Evolutionary conservation across 2,888 invertebrate genomes (phyloP).

Genomic region (Pachycephus smyrnensis): DNA sequence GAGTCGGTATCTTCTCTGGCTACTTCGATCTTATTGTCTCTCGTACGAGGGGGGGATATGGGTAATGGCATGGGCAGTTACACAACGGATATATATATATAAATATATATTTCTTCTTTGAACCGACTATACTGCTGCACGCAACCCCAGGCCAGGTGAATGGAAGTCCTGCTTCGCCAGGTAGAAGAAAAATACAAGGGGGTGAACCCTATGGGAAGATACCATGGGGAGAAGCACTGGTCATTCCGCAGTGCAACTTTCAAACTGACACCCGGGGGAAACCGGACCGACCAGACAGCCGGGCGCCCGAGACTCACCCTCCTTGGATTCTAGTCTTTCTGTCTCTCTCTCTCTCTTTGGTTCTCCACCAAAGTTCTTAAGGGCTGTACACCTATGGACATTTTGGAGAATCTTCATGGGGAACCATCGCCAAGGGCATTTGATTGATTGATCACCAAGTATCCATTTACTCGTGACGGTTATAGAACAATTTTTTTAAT

Average conservation of each 20-base stretch:
- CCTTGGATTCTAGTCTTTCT: background rate
- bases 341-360: background rate
- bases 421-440: no score
- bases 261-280: slow-evolving; percentile 48
- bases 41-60: no score
- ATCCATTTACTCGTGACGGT: no score
- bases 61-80: no score
- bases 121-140: background rate
- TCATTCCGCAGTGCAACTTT: slow-evolving; percentile 41
- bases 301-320: slow-evolving; percentile 46
- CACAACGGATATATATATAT: no score
- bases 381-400: background rate
- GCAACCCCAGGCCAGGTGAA: slow-evolving; percentile 5
- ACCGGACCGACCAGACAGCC: slow-evolving; percentile 60
- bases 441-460: no score
- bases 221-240: slow-evolving; percentile 30
- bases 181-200: slow-evolving; percentile 18
- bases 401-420: no score
- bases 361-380: background rate
- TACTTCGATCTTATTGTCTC: no score
- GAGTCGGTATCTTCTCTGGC: no score
- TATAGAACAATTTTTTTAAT: no score
- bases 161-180: background rate
- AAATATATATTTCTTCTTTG: no score
- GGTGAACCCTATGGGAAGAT: slow-evolving; percentile 33